phyloP scores from a whole-genome alignment of 2,888 invertebrate genomes.

The Morpho achilles region DNA sequence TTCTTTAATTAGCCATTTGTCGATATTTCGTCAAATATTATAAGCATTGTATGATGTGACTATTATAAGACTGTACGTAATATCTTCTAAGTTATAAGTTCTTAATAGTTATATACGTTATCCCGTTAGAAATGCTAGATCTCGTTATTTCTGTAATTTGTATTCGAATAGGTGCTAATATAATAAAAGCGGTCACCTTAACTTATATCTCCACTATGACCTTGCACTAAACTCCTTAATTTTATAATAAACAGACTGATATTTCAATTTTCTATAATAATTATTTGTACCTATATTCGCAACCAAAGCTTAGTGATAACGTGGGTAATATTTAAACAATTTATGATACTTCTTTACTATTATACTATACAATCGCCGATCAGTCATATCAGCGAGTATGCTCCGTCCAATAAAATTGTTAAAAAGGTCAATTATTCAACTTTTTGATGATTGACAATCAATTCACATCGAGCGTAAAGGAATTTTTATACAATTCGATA shows the following conservation, averaged over 20 bases:
- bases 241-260: conserved; percentile 49
- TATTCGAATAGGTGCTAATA: conserved; percentile 37
- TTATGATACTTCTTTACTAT: conserved; percentile 14
- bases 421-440: conserved; percentile 33
- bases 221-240: conserved; percentile 20
- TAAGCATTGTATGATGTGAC: conserved; percentile 48
- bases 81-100: conserved; percentile 25
- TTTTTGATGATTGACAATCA: conserved; percentile 19
- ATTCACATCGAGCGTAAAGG: conserved; percentile 4
- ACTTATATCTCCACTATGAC: conserved; percentile 20
- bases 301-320: conserved; percentile 68
- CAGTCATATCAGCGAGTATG: conserved; percentile 53
- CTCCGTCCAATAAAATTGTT: conserved; percentile 64
- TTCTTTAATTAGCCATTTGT: conserved; percentile 14
- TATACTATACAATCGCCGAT: conserved; percentile 13
- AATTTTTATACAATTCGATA: conserved; percentile 7
- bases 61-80: conserved; percentile 67
- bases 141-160: conserved; percentile 56
- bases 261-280: conserved; percentile 37
- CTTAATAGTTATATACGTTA: conserved; percentile 27
- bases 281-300: conserved; percentile 56
- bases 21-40: conserved; percentile 22
- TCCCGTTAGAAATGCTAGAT: conserved; percentile 67
- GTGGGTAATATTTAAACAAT: conserved; percentile 29
- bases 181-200: conserved; percentile 17